These are phyloP conservation scores for Pogonognathellus flavescens DNA, from an alignment of 1,140 invertebrate species.

Conservation along the genomic window DNA sequence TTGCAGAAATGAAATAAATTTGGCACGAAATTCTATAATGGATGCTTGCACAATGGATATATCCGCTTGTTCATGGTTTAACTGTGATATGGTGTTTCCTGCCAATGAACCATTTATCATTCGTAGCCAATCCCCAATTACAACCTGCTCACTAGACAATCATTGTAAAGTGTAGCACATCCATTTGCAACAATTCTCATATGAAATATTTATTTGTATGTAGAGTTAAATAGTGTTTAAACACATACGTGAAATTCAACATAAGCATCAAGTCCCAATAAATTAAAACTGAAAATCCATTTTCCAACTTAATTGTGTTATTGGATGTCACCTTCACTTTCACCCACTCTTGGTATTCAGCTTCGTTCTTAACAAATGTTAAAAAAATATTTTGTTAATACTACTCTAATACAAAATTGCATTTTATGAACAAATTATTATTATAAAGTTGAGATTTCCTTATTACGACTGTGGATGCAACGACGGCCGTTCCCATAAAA, in stretches of 20 bases:
- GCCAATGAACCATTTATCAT: not conserved
- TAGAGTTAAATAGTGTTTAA: too few species aligned
- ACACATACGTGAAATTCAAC: conserved; percentile 29
- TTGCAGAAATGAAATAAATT: conserved; percentile 23
- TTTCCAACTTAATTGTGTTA: not conserved
- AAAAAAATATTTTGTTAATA: not conserved
- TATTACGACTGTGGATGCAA: conserved; percentile 2
- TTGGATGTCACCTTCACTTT: not conserved
- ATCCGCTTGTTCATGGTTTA: not conserved
- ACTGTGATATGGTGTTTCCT: not conserved
- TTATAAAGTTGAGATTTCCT: not conserved
- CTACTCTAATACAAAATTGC: too few species aligned
- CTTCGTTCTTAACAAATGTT: not conserved
- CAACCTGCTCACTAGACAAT: not conserved
- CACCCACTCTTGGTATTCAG: not conserved
- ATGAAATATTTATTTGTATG: too few species aligned
- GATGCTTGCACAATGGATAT: conserved; percentile 13
- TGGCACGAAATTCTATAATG: not conserved
- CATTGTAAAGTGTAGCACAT: too few species aligned
- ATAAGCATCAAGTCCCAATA: conserved; percentile 1
- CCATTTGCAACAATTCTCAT: too few species aligned
- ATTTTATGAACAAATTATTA: too few species aligned
- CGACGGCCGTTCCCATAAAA: not conserved
- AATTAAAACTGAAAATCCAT: conserved; percentile 25
- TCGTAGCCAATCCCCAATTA: conserved; percentile 1